Evolutionary conservation across 1,140 invertebrate genomes (phyloP).

Genomic region (Hylaeus anthracinus): DNA sequence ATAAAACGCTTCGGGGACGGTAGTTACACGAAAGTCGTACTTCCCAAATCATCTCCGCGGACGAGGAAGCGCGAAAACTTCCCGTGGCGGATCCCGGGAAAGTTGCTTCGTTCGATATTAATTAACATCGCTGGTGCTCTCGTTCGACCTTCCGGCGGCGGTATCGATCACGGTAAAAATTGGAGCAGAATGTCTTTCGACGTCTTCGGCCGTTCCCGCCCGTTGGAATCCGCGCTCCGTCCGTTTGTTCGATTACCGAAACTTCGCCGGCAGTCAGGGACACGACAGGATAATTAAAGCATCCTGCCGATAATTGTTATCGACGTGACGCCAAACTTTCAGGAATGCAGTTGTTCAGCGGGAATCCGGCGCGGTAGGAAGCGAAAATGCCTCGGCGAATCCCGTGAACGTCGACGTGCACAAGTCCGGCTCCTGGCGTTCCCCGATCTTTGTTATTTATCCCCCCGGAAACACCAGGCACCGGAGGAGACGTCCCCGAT

Average conservation of each 20-base stretch:
- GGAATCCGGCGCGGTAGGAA: neutral
- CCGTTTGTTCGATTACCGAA: conserved; percentile 58
- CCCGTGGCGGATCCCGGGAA: neutral
- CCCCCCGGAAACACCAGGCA: neutral
- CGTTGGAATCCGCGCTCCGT: conserved; percentile 3
- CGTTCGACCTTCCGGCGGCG: neutral
- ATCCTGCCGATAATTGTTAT: conserved; percentile 69
- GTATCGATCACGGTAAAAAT: conserved; percentile 30
- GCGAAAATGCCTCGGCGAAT: neutral
- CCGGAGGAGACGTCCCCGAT: conserved; percentile 1
- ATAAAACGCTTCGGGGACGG: neutral
- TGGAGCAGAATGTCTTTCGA: conserved; percentile 42
- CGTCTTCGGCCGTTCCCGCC: conserved; percentile 22
- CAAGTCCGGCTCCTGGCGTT: neutral
- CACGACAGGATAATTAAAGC: conserved; percentile 66
- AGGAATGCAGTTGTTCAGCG: conserved; percentile 49
- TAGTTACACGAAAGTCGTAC: neutral
- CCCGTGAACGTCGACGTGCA: neutral
- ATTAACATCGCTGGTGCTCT: conserved; percentile 41
- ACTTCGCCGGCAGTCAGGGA: conserved; percentile 49
- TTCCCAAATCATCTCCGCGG: neutral
- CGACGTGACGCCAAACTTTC: conserved; percentile 56
- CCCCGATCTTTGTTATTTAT: conserved; percentile 23
- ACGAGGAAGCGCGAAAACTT: conserved; percentile 9
- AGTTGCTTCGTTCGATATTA: conserved; percentile 41